A percentile compares a stretch with the other conserved stretches of the same genome.
phyloP scores from a whole-genome alignment of 2,888 invertebrate species.

The Melieria picta region DNA sequence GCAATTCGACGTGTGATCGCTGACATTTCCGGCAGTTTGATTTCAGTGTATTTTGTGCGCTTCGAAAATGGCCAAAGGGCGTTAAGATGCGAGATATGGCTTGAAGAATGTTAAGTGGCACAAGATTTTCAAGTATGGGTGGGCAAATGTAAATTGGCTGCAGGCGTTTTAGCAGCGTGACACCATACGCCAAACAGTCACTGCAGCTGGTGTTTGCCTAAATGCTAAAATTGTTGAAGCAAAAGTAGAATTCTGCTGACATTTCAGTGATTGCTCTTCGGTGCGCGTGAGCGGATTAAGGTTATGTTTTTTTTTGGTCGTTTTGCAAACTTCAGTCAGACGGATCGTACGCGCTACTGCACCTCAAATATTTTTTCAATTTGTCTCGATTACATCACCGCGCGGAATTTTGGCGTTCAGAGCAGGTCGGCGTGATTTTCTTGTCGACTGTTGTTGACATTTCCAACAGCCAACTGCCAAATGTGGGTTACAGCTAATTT shows the following conservation, averaged over 20 bases:
- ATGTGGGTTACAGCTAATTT: too few species aligned
- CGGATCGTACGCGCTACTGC: too few species aligned
- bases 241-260: not conserved
- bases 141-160: too few species aligned
- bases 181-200: conserved; percentile 13
- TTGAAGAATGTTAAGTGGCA: too few species aligned
- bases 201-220: not conserved
- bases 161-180: too few species aligned
- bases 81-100: not conserved
- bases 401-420: too few species aligned
- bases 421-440: too few species aligned
- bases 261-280: not conserved
- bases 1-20: conserved; percentile 13
- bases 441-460: too few species aligned
- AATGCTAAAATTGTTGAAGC: not conserved
- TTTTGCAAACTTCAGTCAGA: not conserved
- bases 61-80: conserved; percentile 23
- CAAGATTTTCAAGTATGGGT: too few species aligned
- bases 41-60: conserved; percentile 9
- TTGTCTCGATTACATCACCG: too few species aligned
- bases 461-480: too few species aligned
- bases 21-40: conserved; percentile 23
- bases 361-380: too few species aligned
- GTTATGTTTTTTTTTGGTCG: not conserved
- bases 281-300: conserved; percentile 6